Conservation (phyloP, 2,888 invertebrate species). For the Caradrina clavipalpis region DNA sequence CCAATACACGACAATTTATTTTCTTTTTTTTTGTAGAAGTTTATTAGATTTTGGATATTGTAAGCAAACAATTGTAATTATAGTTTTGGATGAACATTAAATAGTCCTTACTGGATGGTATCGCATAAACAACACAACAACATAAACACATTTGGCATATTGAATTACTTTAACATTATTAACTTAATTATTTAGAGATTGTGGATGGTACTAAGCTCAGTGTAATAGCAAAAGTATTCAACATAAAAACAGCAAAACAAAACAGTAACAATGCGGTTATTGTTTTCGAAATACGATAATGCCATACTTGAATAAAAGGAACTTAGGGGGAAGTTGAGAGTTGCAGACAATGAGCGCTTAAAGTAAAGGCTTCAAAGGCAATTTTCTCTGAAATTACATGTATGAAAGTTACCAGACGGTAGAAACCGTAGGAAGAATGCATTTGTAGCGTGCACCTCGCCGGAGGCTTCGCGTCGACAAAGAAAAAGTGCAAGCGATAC, state of each 20-base stretch:
- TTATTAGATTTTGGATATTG: too few species aligned
- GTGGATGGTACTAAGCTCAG: too few species aligned
- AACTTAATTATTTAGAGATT: too few species aligned
- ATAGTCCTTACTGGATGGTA: too few species aligned
- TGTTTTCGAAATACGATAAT: conserved; percentile 53
- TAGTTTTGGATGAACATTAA: too few species aligned
- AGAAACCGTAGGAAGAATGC: conserved; percentile 72
- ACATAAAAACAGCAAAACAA: conserved; percentile 34
- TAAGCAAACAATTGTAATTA: too few species aligned
- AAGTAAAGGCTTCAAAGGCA: conserved; percentile 70
- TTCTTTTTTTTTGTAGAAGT: too few species aligned
- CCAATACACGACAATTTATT: too few species aligned
- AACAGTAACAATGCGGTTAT: conserved; percentile 38
- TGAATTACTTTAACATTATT: too few species aligned
- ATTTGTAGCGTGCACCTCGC: conserved; percentile 65
- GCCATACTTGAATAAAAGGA: conserved; percentile 49
- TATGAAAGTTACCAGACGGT: conserved; percentile 77
- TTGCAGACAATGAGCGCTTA: conserved; percentile 67
- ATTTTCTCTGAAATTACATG: conserved; percentile 75
- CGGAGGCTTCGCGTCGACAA: conserved; percentile 66
- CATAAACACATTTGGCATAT: too few species aligned
- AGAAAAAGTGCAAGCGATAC: conserved; percentile 74
- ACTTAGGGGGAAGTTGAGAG: conserved; percentile 51
- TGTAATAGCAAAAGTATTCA: conserved; percentile 30
- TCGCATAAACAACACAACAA: too few species aligned